These are phyloP conservation scores for Gallirallus australis DNA, from an alignment of 2,797 vertebrate species.

Conservation along the genomic window DNA sequence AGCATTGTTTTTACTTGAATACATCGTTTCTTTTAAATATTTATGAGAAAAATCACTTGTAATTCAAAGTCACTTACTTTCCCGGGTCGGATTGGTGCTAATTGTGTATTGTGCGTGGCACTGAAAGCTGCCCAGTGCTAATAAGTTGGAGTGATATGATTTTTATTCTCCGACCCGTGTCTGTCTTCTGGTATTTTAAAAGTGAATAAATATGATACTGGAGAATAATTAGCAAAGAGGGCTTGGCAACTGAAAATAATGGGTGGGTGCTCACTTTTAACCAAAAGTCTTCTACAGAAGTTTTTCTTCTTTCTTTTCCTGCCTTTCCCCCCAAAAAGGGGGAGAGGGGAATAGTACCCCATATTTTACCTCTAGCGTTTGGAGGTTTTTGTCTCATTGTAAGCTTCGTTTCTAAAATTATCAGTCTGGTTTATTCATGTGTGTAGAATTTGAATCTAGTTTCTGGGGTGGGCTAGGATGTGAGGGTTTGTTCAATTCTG, in stretches of 20 bases:
- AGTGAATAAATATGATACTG: background rate
- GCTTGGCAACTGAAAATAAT: background rate
- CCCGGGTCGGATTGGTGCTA: background rate
- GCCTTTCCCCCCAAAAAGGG: background rate
- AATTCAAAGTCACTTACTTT: constrained; percentile 41
- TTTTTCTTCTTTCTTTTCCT: background rate
- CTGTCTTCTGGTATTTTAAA: background rate
- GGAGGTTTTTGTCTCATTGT: background rate
- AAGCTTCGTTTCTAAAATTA: background rate
- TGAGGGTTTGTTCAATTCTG: background rate
- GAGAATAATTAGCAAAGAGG: background rate
- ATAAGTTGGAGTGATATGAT: background rate
- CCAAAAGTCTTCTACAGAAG: background rate
- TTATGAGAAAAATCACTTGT: constrained; percentile 25
- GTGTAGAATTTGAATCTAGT: background rate
- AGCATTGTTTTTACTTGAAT: constrained; percentile 29
- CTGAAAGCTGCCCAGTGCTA: background rate
- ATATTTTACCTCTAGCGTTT: background rate
- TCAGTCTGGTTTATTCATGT: rapidly evolving
- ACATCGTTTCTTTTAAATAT: constrained; percentile 11
- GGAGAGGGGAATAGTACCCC: background rate
- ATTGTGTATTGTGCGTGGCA: background rate
- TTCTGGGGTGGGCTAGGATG: background rate
- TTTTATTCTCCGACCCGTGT: background rate
- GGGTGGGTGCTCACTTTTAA: background rate